These are phyloP conservation scores for Trachops cirrhosus DNA, from an alignment of 2,797 vertebrate species.

Conservation along the genomic window DNA sequence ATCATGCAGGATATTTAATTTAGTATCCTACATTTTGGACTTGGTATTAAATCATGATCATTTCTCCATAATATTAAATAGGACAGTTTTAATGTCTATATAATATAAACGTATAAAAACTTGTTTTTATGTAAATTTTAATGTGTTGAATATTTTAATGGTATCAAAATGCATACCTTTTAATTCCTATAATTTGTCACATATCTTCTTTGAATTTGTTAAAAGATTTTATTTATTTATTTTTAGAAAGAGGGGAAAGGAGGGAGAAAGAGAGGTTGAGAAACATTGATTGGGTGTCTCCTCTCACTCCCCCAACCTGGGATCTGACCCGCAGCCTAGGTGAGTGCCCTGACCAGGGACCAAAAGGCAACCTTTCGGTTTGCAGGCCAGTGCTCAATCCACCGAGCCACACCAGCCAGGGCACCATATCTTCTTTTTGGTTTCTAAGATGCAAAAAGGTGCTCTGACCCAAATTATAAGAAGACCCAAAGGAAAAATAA, in stretches of 20 bases:
- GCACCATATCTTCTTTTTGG: background rate
- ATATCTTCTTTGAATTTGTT: background rate
- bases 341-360: background rate
- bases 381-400: too few relatives aligned
- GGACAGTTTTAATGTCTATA: background rate
- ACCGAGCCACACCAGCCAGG: background rate
- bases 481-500: background rate
- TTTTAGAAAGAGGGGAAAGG: background rate
- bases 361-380: background rate
- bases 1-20: background rate
- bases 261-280: background rate
- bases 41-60: background rate
- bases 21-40: background rate
- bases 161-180: background rate
- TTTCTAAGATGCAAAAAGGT: conserved; percentile 13
- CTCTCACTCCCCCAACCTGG: too few relatives aligned
- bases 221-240: background rate
- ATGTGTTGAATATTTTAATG: background rate
- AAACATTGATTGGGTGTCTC: too few relatives aligned
- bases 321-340: background rate
- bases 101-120: background rate
- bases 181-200: background rate
- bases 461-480: background rate
- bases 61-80: background rate
- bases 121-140: background rate